Evolutionary conservation across 2,113 vertebrate genomes (phyloP).

Genomic region (Hypomesus transpacificus): DNA sequence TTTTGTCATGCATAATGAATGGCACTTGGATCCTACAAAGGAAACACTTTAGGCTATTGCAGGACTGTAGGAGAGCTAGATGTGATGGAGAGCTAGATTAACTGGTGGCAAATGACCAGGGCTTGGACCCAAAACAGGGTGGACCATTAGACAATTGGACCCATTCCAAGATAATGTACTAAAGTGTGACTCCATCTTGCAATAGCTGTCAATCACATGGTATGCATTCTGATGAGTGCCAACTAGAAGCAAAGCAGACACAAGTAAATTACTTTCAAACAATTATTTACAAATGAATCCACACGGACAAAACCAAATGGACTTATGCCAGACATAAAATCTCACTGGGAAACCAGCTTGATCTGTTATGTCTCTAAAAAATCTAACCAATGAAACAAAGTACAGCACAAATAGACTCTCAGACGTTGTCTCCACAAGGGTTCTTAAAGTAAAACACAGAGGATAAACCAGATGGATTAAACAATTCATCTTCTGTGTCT

Average conservation of each 20-base stretch:
- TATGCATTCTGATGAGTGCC: too few species aligned
- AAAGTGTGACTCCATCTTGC: too few species aligned
- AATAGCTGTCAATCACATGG: too few species aligned
- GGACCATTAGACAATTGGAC: too few species aligned
- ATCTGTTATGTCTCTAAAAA: neutral
- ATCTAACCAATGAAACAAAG: neutral
- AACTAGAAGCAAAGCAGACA: neutral
- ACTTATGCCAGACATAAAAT: neutral
- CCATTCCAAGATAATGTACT: too few species aligned
- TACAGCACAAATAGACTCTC: neutral
- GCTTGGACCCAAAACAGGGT: too few species aligned
- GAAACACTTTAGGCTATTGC: neutral
- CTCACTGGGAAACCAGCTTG: neutral
- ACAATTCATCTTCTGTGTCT: conserved; percentile 4
- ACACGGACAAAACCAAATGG: neutral
- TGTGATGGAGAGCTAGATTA: too few species aligned
- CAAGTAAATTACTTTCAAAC: neutral
- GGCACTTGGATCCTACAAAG: too few species aligned
- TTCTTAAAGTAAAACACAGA: neutral
- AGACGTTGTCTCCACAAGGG: neutral
- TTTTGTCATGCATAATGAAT: too few species aligned
- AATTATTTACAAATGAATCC: too few species aligned
- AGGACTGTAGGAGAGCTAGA: neutral
- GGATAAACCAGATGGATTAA: neutral
- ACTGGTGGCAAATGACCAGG: too few species aligned